Percentiles rank a stretch among this genome's conserved stretches.
Conservation (phyloP, 1,140 invertebrate genomes). For the Pseudomyrmex sp. region DNA sequence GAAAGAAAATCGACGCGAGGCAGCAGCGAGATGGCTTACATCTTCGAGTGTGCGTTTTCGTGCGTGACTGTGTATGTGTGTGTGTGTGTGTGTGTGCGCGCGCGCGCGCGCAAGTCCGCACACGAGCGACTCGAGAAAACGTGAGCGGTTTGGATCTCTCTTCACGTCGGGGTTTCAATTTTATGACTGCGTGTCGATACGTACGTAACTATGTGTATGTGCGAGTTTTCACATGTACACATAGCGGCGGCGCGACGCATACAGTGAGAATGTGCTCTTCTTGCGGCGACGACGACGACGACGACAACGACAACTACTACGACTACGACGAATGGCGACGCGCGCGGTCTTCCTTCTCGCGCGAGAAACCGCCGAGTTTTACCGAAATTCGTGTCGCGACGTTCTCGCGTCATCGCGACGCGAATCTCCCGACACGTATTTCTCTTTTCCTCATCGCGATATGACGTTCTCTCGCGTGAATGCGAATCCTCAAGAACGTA, state of each 20-base stretch:
- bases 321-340: too few species aligned
- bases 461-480: neutral
- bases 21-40: neutral
- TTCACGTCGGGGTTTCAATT: constrained; percentile 21
- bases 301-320: too few species aligned
- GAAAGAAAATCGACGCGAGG: neutral
- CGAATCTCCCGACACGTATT: too few species aligned
- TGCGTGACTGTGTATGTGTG: too few species aligned
- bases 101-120: too few species aligned
- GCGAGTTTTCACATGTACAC: neutral
- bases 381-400: neutral
- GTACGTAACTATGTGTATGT: neutral
- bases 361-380: constrained; percentile 15
- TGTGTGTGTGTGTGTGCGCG: too few species aligned
- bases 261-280: constrained; percentile 1
- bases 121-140: too few species aligned
- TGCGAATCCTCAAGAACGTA: neutral
- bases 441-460: neutral
- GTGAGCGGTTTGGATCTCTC: too few species aligned
- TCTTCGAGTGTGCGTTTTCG: neutral
- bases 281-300: neutral
- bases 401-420: too few species aligned
- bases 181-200: constrained; percentile 12
- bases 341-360: neutral
- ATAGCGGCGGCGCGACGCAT: neutral